Percentiles rank a stretch among this genome's conserved stretches.
Evolutionary conservation across 2,888 invertebrate species (phyloP).

Genomic region (Lasius platythorax): DNA sequence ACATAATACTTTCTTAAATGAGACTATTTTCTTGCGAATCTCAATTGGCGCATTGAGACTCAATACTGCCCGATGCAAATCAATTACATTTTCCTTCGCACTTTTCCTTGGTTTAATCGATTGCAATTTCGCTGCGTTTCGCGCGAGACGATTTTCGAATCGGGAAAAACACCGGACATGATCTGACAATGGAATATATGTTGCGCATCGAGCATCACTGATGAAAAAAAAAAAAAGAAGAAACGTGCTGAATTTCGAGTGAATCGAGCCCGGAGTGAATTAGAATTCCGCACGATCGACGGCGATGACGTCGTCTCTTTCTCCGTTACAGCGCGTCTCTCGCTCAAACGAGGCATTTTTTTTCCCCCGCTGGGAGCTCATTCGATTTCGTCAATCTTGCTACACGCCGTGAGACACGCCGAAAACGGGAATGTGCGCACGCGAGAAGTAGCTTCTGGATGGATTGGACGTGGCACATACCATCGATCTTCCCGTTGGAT

Average conservation of each 20-base stretch:
- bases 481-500: constrained; percentile 72
- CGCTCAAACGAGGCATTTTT: constrained; percentile 27
- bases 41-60: not conserved
- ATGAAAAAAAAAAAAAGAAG: constrained; percentile 4
- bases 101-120: not conserved
- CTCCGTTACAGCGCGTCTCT: constrained; percentile 14
- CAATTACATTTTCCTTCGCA: not conserved
- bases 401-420: constrained; percentile 7
- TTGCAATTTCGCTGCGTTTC: not conserved
- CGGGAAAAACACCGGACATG: not conserved
- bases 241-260: constrained; percentile 6
- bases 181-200: not conserved
- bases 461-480: constrained; percentile 71
- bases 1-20: not conserved
- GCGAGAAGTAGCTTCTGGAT: constrained; percentile 57
- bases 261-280: constrained; percentile 21
- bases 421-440: constrained; percentile 19
- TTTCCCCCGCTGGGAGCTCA: not conserved
- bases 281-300: constrained; percentile 40
- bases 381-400: constrained; percentile 30
- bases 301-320: constrained; percentile 15
- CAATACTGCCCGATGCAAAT: not conserved
- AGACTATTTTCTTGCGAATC: not conserved
- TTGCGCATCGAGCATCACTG: not conserved
- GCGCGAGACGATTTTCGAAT: not conserved